Evolutionary conservation across 2,888 invertebrate genomes (phyloP).

Genomic region (Xestia rhomboidea): DNA sequence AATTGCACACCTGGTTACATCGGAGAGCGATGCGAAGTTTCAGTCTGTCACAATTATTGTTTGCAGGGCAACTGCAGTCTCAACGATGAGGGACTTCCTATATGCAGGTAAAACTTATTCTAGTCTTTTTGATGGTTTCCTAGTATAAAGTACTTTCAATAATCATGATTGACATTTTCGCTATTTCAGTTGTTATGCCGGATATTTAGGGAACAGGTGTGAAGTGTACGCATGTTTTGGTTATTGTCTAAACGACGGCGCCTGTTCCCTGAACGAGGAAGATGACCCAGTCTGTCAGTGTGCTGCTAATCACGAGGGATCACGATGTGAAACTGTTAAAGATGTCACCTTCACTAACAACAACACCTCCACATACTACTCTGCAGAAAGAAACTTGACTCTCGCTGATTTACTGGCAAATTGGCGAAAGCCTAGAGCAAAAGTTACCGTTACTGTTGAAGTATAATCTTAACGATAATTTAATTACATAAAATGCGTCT

Average conservation of each 20-base stretch:
- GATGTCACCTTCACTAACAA: not conserved
- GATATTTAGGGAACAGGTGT: not conserved
- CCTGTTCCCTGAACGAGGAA: not conserved
- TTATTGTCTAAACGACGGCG: not conserved
- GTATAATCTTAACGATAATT: not conserved
- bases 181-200: not conserved
- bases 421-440: not conserved
- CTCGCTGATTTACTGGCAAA: not conserved
- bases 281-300: not conserved
- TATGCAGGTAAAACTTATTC: constrained; percentile 1
- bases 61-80: not conserved
- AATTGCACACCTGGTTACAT: not conserved
- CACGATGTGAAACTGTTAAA: not conserved
- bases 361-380: not conserved
- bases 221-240: not conserved
- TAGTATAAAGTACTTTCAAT: not conserved
- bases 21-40: not conserved
- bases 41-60: constrained; percentile 9
- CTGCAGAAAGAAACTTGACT: not conserved
- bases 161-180: not conserved
- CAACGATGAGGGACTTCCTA: not conserved
- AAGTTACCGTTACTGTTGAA: not conserved
- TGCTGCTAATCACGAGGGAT: not conserved
- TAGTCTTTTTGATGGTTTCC: not conserved
- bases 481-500: not conserved